These are phyloP conservation scores for Silurus asotus DNA, from an alignment of 2,113 vertebrate genomes.

Conservation along the genomic window DNA sequence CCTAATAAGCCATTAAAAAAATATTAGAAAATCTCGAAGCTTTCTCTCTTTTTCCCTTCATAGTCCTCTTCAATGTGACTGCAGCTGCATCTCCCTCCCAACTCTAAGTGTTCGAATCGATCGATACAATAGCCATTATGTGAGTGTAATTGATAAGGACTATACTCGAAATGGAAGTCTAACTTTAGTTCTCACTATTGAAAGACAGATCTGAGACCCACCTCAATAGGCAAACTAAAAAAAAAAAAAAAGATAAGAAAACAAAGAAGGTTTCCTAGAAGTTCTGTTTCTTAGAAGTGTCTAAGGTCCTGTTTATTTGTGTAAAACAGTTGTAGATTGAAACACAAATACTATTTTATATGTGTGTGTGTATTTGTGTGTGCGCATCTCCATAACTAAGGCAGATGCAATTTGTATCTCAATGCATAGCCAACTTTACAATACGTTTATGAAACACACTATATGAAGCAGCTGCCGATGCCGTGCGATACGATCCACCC, in stretches of 20 bases:
- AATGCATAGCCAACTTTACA: too few relatives aligned
- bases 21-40: slow-evolving; percentile 26
- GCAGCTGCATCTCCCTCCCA: slow-evolving; percentile 17
- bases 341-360: neutral
- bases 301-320: neutral
- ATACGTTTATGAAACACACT: too few relatives aligned
- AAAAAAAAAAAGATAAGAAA: neutral
- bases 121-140: slow-evolving; percentile 48
- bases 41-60: slow-evolving; percentile 13
- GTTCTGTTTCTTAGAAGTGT: neutral
- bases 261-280: neutral
- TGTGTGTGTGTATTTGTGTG: too few relatives aligned
- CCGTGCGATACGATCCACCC: too few relatives aligned
- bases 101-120: slow-evolving; percentile 47
- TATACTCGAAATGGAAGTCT: slow-evolving; percentile 37
- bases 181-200: slow-evolving; percentile 35
- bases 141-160: slow-evolving; percentile 44
- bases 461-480: too few relatives aligned
- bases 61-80: slow-evolving; percentile 23
- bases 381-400: too few relatives aligned
- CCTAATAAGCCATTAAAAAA: slow-evolving; percentile 37
- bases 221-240: neutral
- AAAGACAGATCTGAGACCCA: neutral
- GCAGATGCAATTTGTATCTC: too few relatives aligned
- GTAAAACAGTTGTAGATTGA: neutral